Percentiles rank a stretch among this genome's conserved stretches.
Conservation (phyloP, 2,888 invertebrate species). For the Leptarthrus brevirostris region DNA sequence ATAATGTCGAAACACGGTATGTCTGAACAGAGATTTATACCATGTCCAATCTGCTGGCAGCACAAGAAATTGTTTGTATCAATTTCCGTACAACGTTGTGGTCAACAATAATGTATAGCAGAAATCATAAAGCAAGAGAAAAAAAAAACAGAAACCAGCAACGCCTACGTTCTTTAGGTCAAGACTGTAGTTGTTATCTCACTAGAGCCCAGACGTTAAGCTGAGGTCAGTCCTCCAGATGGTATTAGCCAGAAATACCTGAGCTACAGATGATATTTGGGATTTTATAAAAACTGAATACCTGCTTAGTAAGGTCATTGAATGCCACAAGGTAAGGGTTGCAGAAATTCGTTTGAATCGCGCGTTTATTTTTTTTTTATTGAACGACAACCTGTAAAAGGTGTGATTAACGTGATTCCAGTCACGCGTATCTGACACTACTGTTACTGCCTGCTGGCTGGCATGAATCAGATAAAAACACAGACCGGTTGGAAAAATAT, state of each 20-base stretch:
- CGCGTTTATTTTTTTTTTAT: not conserved
- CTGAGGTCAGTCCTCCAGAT: not conserved
- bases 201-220: not conserved
- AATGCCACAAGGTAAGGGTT: not conserved
- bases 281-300: conserved; percentile 1
- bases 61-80: no score
- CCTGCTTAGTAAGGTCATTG: conserved; percentile 9
- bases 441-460: no score
- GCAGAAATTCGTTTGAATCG: not conserved
- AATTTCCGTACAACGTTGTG: no score
- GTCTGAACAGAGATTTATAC: no score
- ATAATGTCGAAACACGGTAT: no score
- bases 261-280: not conserved
- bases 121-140: not conserved
- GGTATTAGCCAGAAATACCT: not conserved
- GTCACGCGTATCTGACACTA: not conserved
- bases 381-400: not conserved
- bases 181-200: not conserved
- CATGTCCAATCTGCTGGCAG: no score
- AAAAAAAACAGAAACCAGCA: not conserved
- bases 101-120: no score
- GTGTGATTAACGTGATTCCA: not conserved
- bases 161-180: conserved; percentile 37
- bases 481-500: not conserved
- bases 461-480: not conserved